Evolutionary conservation across 2,888 invertebrate species (phyloP), one percentile per base, ranked within the genome.

Genomic region (Calliscelio sp.): DNA sequence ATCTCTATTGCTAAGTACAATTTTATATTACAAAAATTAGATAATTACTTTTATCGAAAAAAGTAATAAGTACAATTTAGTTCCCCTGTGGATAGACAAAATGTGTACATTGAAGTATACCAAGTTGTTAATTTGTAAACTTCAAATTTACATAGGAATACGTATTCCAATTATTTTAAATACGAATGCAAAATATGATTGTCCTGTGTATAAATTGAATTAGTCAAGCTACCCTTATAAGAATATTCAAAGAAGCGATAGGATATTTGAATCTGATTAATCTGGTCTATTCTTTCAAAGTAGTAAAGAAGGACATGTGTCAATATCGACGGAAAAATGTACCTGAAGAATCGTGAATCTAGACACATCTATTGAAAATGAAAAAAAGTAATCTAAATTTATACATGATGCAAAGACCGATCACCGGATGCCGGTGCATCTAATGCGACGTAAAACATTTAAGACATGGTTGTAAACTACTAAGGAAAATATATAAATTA

Each of bases 401-500:
- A 65, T 65, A 46, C 46, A 46, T 32, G 46, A 65, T 65, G 65
- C 65, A 65, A 32, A 63, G 44, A 49, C 49, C 49, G 49, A 18
- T 63, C 44, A 49, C 28, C 28, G 65, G 28, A 65, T 65, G 22
- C 22, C 20, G 16, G 20, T 25, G 20, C 38, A 49, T 65, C 49
- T 65, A 65, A 65, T 49, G 46, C 49, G 11, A 46, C 20, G 18
- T 28, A 49, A 46, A 44, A 65, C 32, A 65, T 49, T 28, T 65
- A 65, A 65, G 49, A 49, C 46, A 24, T 59, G 20, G n/a, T 14
- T 44, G 22, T 0, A 46, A 65, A 16, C 14, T 65, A 49, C 46
- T 24, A 49, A 65, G 78, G 82, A 85, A 87, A 87, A 38, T 85
- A 84, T 84, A 86, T 86, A 86, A 86, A 86, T 86, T 82, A 86